A percentile compares a stretch with the other conserved stretches of the same genome.
phyloP scores from a whole-genome alignment of 2,797 vertebrate genomes.

The Gymnothorax reevesii region DNA sequence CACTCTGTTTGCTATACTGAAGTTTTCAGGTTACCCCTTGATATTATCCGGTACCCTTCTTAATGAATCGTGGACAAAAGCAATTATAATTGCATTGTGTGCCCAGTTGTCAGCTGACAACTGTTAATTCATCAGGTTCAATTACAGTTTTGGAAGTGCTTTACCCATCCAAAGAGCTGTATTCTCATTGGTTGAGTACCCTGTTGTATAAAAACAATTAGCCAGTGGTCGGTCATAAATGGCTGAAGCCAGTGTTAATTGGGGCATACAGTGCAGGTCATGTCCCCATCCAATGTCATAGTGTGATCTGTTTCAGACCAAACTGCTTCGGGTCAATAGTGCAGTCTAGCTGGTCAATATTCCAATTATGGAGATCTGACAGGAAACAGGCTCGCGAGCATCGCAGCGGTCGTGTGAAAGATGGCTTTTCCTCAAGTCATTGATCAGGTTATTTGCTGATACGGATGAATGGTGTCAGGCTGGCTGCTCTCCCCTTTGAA shows the following conservation, averaged over 20 bases:
- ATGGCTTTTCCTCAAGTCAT: conserved; percentile 3
- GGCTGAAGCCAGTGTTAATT: not conserved
- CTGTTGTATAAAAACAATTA: not conserved
- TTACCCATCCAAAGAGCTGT: not conserved
- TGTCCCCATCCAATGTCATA: not conserved
- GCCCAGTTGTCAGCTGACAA: not conserved
- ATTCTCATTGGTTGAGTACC: not conserved
- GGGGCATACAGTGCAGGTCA: not conserved
- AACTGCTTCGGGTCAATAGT: not conserved
- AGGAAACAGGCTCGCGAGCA: not conserved
- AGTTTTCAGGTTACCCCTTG: not conserved
- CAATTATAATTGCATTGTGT: not conserved
- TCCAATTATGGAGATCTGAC: conserved; percentile 1
- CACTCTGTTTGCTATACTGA: not conserved
- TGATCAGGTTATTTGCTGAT: conserved; percentile 16
- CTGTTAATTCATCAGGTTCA: not conserved
- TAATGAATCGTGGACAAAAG: not conserved
- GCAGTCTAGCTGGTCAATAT: conserved; percentile 9
- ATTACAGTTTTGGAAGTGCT: not conserved
- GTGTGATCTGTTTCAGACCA: not conserved
- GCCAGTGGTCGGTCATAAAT: not conserved
- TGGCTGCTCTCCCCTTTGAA: not conserved
- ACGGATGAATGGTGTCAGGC: not conserved
- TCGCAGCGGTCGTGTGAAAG: not conserved
- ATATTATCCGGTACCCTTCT: not conserved